Evolutionary conservation across 2,113 vertebrate genomes (phyloP).

Genomic region (Seriola rivoliana): DNA sequence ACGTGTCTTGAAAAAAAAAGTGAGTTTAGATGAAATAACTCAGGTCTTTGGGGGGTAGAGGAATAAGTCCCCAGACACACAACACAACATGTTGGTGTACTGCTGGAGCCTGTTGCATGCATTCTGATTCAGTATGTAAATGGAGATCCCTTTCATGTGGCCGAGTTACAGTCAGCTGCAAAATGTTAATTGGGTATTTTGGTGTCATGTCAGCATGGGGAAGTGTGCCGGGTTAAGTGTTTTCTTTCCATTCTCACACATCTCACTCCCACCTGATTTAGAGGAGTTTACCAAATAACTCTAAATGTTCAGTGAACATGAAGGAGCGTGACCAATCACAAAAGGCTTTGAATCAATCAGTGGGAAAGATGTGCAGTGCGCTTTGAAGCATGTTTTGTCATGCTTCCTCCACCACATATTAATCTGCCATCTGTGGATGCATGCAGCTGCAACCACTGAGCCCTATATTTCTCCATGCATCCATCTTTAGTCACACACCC

Average conservation of each 20-base stretch:
- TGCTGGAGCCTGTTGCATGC: conserved; percentile 66
- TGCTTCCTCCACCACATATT: conserved; percentile 36
- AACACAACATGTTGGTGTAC: conserved; percentile 4
- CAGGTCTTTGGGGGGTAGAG: neutral
- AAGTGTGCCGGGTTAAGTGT: conserved; percentile 69
- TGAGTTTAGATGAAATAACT: conserved; percentile 11
- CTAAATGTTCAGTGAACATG: conserved; percentile 38
- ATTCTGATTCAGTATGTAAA: conserved; percentile 61
- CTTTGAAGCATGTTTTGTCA: conserved; percentile 61
- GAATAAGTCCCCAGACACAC: neutral
- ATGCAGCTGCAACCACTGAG: conserved; percentile 31
- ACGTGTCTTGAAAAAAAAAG: neutral
- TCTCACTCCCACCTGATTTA: conserved; percentile 18
- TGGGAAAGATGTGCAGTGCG: conserved; percentile 26
- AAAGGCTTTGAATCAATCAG: conserved; percentile 48
- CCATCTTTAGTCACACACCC: conserved; percentile 61
- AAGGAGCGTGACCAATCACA: conserved; percentile 31
- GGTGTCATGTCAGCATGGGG: conserved; percentile 70
- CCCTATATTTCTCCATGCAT: conserved; percentile 35
- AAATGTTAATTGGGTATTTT: conserved; percentile 75
- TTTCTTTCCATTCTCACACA: conserved; percentile 31
- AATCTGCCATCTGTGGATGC: conserved; percentile 47
- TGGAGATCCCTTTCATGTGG: conserved; percentile 41
- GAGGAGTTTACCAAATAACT: conserved; percentile 34
- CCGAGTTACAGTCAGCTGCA: conserved; percentile 62